Base-by-base conservation (phyloP, 2,888 invertebrate genomes). In the Chrysina gloriosa region DNA sequence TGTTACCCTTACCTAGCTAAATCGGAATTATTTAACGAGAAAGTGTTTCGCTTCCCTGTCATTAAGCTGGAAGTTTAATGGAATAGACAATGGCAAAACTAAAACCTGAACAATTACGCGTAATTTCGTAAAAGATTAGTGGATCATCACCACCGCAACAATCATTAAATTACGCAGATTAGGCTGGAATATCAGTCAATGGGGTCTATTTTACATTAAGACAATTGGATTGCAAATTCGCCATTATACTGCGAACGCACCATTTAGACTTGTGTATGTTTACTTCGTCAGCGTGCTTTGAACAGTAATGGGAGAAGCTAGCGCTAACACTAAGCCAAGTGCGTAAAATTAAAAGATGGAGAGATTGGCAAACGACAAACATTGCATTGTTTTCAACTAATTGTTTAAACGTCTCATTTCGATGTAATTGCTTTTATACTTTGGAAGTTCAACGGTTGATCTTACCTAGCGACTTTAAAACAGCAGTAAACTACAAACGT, bases 201-300 rank as follows among this genome's bases (percentile, higher is more conserved):
- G 19, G 9, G 16, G 19, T 31, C 52, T 31, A 31, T 52, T 34
- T 52, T 52, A 31, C 52, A 52, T 34, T 31, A 19, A 52, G 1
- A 19, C 52, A 29, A 52, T 52, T 31, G 48, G 14, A 31, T 52
- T 52, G 19, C 19, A 31, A 52, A 52, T 52, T 52, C 52, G 9
- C 52, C 16, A 19, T 31, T 52, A 29, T 19, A 16, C 31, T 31
- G 9, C 19, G 9, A 31, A 19, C 9, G 19, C 19, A 31, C 52
- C 31, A 9, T 52, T 52, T 52, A 29, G 31, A 29, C 11, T 27
- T 27, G 50, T 27, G 5, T 50, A 25, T 23, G 21, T 50, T 25
- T 19, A 39, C 39, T 9, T 47, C 21, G 23, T 21, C 47, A 7
- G 3, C 21, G 21, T 21, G 9, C 23, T 47, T 47, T 47, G 23